Evolutionary conservation across 2,113 vertebrate species (phyloP).

Genomic region (Ibidorhyncha struthersii): DNA sequence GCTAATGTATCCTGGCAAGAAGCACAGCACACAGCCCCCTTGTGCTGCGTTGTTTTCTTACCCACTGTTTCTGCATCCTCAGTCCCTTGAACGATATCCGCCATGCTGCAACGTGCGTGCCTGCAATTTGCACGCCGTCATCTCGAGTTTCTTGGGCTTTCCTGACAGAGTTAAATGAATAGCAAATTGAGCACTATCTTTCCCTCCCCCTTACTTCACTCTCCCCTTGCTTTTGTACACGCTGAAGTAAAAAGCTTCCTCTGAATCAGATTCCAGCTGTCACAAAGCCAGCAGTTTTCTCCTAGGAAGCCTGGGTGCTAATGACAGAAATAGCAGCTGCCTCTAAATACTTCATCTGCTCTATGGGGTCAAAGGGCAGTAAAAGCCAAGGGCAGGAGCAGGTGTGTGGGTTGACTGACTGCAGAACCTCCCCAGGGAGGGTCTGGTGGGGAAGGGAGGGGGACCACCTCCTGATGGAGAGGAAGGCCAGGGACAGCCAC

Average conservation of each 20-base stretch:
- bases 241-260: conserved; percentile 12
- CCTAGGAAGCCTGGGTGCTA: conserved; percentile 4
- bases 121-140: accelerated
- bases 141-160: neutral
- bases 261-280: conserved; percentile 50
- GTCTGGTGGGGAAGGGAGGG: neutral
- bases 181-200: neutral
- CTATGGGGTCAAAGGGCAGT: neutral
- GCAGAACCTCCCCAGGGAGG: neutral
- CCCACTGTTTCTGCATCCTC: neutral
- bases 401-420: neutral
- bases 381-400: neutral
- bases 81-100: neutral
- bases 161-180: neutral
- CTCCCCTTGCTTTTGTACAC: neutral
- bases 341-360: neutral
- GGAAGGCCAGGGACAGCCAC: neutral
- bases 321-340: conserved; percentile 22
- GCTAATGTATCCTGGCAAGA: neutral
- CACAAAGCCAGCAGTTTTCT: conserved; percentile 17
- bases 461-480: neutral
- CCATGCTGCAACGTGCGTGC: accelerated
- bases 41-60: neutral
- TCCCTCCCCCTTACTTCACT: neutral
- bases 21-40: neutral